Evolutionary conservation across 53 echinoderm and acorn worm species (phyloP).

Genomic region (Echinometra lucunter): DNA sequence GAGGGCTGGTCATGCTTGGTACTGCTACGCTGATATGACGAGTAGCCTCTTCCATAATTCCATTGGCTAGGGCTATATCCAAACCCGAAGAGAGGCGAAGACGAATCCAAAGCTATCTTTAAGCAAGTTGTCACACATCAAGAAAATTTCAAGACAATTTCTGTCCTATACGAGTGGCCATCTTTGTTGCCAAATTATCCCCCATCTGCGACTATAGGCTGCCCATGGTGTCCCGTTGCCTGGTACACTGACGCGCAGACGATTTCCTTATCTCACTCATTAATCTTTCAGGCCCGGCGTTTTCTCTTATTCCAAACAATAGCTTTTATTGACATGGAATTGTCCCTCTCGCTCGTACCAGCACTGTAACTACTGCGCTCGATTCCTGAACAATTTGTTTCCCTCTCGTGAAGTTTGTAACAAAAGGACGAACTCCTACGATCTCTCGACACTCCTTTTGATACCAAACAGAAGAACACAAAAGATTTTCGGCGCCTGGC

Average conservation of each 20-base stretch:
- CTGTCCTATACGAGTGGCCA: background rate
- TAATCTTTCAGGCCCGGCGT: constrained; percentile 59
- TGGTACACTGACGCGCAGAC: constrained; percentile 55
- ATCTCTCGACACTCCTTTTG: background rate
- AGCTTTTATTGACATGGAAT: constrained; percentile 28
- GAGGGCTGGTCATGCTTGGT: constrained; percentile 66
- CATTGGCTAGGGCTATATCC: background rate
- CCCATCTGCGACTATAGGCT: background rate
- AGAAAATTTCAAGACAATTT: background rate
- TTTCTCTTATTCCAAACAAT: constrained; percentile 21
- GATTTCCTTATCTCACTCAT: constrained; percentile 39
- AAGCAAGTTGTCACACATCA: background rate
- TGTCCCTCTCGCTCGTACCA: constrained; percentile 2
- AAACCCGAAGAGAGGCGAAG: background rate
- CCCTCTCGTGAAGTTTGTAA: constrained; percentile 31
- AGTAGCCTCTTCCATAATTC: constrained; percentile 51
- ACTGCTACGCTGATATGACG: constrained; percentile 75
- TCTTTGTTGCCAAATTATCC: background rate
- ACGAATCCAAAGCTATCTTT: background rate
- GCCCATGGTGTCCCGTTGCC: constrained; percentile 21
- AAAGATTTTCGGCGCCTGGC: constrained; percentile 44
- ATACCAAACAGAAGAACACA: constrained; percentile 43
- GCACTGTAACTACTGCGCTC: constrained; percentile 43
- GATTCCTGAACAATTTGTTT: constrained; percentile 54
- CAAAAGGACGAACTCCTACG: constrained; percentile 22